A percentile compares a stretch with the other conserved stretches of the same genome.
Conservation (phyloP, 64 coral and sea anemone species). For the Stylophora pistillata region DNA sequence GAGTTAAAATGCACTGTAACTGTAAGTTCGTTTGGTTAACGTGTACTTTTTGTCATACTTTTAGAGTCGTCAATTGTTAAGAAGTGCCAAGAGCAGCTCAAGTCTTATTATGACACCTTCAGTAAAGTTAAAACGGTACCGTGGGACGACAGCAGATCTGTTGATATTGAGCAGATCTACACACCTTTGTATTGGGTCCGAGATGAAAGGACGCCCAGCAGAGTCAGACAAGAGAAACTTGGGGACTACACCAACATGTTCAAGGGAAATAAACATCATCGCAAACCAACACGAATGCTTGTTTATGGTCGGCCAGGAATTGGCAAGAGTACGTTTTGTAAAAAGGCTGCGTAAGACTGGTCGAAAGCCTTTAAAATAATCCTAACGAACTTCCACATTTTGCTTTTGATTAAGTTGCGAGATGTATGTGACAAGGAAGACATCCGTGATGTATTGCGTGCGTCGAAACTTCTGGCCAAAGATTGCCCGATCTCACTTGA, state of each 20-base stretch:
- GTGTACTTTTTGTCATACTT: too few relatives aligned
- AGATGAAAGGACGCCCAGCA: not conserved
- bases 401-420: constrained; percentile 11
- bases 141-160: not conserved
- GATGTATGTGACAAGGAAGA: not conserved
- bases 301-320: constrained; percentile 18
- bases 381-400: constrained; percentile 10
- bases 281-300: constrained; percentile 10
- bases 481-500: constrained; percentile 10
- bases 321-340: constrained; percentile 21
- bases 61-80: not conserved
- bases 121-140: not conserved
- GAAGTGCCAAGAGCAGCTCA: not conserved
- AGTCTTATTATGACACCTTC: not conserved
- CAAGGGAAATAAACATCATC: too few relatives aligned
- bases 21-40: too few relatives aligned
- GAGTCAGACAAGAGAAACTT: constrained; percentile 7
- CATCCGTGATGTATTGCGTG: not conserved
- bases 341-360: constrained; percentile 30
- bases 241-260: constrained; percentile 21
- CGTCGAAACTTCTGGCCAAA: constrained; percentile 9
- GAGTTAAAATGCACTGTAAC: too few relatives aligned
- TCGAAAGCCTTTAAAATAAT: not conserved
- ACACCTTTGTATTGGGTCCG: constrained; percentile 4
- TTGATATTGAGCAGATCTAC: constrained; percentile 21